Percentiles rank a stretch among this genome's conserved stretches.
These are phyloP conservation scores for Gallinago solitaria DNA, from an alignment of 2,797 vertebrate species.

Conservation along the genomic window DNA sequence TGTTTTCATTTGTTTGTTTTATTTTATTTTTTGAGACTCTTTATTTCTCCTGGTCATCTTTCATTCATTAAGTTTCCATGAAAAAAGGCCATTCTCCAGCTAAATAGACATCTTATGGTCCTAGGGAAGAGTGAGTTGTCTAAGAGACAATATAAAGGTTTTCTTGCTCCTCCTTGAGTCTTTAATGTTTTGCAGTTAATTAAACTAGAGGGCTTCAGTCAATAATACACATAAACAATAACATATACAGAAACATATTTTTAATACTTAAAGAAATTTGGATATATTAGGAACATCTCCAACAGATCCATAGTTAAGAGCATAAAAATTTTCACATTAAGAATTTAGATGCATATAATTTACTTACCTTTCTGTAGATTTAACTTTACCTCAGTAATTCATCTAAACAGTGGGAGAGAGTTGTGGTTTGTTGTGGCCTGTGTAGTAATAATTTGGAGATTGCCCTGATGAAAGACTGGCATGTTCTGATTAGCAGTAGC, in stretches of 20 bases:
- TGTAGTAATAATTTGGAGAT: background rate
- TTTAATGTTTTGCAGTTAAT: background rate
- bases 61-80: background rate
- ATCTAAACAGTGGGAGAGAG: background rate
- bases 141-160: background rate
- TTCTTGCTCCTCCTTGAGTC: background rate
- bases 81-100: background rate
- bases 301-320: background rate
- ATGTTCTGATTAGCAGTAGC: background rate
- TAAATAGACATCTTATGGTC: background rate
- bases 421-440: background rate
- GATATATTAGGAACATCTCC: background rate
- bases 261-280: background rate
- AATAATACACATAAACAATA: background rate
- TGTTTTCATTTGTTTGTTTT: background rate
- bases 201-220: background rate
- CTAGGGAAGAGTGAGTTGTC: background rate
- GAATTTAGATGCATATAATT: background rate
- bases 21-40: background rate
- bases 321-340: background rate
- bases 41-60: background rate
- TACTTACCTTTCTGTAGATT: background rate
- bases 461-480: background rate
- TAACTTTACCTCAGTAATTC: background rate
- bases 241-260: background rate